Conservation (phyloP, 2,113 vertebrate species). For the Azemiops feae region DNA sequence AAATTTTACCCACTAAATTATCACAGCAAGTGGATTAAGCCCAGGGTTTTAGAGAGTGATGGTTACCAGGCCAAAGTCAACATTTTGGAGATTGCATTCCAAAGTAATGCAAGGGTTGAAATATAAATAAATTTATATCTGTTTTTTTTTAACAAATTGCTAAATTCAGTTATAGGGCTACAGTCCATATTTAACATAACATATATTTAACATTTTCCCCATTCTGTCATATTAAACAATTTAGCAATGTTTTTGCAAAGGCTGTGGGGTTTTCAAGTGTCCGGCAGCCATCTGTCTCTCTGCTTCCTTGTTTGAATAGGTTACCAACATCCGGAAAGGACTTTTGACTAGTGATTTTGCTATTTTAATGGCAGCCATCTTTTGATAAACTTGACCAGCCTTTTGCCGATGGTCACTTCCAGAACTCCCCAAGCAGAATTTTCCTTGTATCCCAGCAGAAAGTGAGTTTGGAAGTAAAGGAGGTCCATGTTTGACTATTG, state of each 20-base stretch:
- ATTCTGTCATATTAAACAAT: neutral
- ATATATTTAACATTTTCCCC: neutral
- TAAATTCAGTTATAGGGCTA: neutral
- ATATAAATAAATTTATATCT: neutral
- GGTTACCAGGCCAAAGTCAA: neutral
- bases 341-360: neutral
- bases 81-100: neutral
- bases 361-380: neutral
- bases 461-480: neutral
- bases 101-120: neutral
- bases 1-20: neutral
- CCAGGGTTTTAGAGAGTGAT: neutral
- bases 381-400: neutral
- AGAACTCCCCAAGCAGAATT: neutral
- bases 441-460: neutral
- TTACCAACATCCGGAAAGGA: neutral
- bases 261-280: neutral
- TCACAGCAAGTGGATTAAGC: neutral
- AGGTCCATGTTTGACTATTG: neutral
- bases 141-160: neutral
- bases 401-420: neutral
- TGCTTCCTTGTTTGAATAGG: neutral
- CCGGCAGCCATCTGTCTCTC: neutral
- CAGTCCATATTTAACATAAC: neutral
- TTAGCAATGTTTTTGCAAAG: neutral